Base-by-base conservation (phyloP, 2,113 vertebrate genomes). In the Oreochromis tanganicae region DNA sequence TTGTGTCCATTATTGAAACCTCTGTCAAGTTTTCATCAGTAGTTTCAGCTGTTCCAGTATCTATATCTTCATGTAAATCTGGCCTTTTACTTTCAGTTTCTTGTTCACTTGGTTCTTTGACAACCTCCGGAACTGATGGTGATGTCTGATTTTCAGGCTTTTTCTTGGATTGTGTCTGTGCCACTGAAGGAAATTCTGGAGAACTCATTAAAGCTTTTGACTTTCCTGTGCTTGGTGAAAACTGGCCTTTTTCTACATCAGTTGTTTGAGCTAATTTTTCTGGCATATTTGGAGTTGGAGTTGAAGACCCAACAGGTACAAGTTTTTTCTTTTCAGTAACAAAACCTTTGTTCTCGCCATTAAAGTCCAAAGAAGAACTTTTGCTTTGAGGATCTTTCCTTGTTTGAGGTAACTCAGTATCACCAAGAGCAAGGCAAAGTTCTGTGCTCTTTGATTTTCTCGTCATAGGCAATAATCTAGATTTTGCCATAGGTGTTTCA, bases 381-480 rank as follows among this genome's bases (percentile, higher is more conserved):
- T 41, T 57, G 55, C 17, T 11, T 32, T 89, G 79, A 75, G 19
- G 9, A 4, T 88, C 56, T 41, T 73, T 55, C 12, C 1, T 56
- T 3, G 4, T 78, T 10, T 88, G 84, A 52, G 19, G 56, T 36
- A 5, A 8, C 19, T 83, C 83, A 57, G 36, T 78, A 78, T 78
- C 71, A 8, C 16, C 13, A 59, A 5, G 19, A 57, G 87, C 50
- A 24, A 48, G 56, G 41, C 29, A 32, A 41, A 36, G 17, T 4
- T 90, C 83, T 50, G 19, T 10, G 16, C 16, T 57, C 80, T 91
- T 93, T 59, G 92, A 86, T 57, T 78, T 93, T 85, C 89, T 92
- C 38, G 2, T 90, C 9, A 91, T 87, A 63, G 88, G 90, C 8
- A 80, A 4, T 17, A 91, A 5, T 36, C 56, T 71, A 1, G 34